A percentile compares a stretch with the other conserved stretches of the same genome.
Conservation (phyloP, 1,140 invertebrate genomes). For the Vollenhovia emeryi region DNA sequence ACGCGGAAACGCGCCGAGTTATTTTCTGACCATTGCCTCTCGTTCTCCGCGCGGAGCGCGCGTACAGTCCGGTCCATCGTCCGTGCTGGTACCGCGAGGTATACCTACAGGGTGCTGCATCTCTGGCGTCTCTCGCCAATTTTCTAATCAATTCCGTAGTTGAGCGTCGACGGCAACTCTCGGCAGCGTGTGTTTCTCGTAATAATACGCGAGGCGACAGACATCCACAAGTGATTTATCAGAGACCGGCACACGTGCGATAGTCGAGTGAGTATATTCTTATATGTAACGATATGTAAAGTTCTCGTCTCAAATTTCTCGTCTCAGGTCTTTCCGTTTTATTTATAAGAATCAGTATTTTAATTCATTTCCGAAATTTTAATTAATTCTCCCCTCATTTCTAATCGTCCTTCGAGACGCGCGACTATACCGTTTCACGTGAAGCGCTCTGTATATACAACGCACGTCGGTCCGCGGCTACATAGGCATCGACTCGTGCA, state of each 20-base stretch:
- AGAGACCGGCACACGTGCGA: no score
- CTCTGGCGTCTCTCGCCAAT: not conserved
- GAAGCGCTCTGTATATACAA: conserved; percentile 60
- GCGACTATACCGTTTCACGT: conserved; percentile 11
- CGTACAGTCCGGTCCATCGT: conserved; percentile 46
- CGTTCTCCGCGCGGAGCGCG: conserved; percentile 22
- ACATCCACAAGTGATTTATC: not conserved
- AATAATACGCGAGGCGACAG: not conserved
- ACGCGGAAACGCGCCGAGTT: conserved; percentile 72
- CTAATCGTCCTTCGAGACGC: not conserved
- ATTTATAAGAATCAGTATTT: not conserved
- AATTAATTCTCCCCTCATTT: not conserved
- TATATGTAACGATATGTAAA: not conserved
- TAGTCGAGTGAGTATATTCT: not conserved
- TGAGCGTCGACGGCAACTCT: not conserved
- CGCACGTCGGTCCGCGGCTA: conserved; percentile 38
- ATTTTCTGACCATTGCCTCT: conserved; percentile 72
- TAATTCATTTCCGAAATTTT: no score
- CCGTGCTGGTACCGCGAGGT: not conserved
- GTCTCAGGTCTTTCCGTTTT: not conserved
- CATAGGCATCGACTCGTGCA: conserved; percentile 48
- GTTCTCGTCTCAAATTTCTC: not conserved
- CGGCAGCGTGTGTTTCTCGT: not conserved
- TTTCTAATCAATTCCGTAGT: not conserved
- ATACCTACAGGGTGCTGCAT: not conserved